These are phyloP conservation scores for Aphelocoma californica DNA, from an alignment of 2,797 vertebrate species.

Conservation along the genomic window DNA sequence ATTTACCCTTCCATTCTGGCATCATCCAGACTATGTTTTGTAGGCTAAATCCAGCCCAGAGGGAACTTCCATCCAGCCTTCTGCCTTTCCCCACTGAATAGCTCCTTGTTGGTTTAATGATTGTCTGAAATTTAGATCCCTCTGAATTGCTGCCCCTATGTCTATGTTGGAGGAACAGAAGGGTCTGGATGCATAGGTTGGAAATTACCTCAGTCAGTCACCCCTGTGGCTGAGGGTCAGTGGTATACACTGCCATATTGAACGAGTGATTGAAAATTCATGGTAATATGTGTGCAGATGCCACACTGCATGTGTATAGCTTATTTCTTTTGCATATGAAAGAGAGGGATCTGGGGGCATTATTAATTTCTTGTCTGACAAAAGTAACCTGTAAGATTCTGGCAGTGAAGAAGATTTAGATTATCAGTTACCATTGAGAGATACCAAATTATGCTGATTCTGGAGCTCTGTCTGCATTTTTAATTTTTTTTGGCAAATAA, in stretches of 20 bases:
- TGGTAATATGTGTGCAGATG: rapidly evolving
- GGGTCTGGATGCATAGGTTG: background rate
- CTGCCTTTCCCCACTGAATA: background rate
- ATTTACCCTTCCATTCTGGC: constrained; percentile 8
- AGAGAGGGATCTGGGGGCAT: background rate
- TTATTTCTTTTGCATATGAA: background rate
- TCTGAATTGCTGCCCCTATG: background rate
- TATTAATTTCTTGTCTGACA: background rate
- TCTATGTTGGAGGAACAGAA: background rate
- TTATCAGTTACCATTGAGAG: background rate
- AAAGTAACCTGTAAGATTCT: background rate
- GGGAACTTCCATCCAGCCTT: background rate
- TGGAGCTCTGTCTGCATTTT: background rate
- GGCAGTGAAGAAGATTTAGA: background rate
- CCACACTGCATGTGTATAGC: background rate
- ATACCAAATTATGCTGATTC: background rate
- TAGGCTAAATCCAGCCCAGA: background rate
- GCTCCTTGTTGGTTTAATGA: constrained; percentile 8
- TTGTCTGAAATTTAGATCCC: background rate
- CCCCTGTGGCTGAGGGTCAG: background rate
- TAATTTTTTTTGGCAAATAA: background rate
- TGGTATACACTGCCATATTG: background rate
- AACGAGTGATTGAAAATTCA: background rate
- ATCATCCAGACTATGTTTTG: background rate
- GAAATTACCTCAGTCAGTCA: background rate